These are phyloP conservation scores for Drosophila bunnanda DNA, from an alignment of 2,888 invertebrate genomes.

Conservation along the genomic window DNA sequence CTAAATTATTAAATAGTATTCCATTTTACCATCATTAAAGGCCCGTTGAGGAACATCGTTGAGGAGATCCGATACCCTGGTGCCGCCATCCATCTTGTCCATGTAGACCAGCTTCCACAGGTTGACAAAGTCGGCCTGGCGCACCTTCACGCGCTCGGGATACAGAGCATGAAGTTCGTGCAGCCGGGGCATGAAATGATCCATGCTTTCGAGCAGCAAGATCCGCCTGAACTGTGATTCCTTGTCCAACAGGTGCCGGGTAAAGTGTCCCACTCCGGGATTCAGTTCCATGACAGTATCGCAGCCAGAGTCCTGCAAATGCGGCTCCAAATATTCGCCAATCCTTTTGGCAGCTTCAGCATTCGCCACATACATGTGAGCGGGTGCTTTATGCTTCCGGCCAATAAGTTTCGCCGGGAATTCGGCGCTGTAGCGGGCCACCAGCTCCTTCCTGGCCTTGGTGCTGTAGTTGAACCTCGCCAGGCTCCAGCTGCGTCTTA, in stretches of 20 bases:
- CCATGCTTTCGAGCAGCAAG: constrained; percentile 87
- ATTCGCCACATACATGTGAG: constrained; percentile 77
- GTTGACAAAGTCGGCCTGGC: constrained; percentile 86
- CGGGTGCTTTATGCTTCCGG: constrained; percentile 77
- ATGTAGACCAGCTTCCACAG: constrained; percentile 86
- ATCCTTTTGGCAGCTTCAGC: constrained; percentile 71
- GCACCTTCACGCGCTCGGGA: constrained; percentile 75
- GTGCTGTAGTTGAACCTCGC: constrained; percentile 40
- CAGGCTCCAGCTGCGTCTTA: constrained; percentile 44
- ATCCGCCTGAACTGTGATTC: constrained; percentile 85
- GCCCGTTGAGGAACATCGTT: constrained; percentile 85
- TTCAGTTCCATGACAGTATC: constrained; percentile 87
- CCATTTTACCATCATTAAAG: constrained; percentile 86
- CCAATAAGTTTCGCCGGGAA: constrained; percentile 80
- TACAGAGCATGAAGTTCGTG: constrained; percentile 72
- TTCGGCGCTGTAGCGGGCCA: constrained; percentile 62
- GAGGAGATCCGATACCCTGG: constrained; percentile 86
- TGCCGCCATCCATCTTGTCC: constrained; percentile 87
- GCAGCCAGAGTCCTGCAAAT: constrained; percentile 57
- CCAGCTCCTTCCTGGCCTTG: constrained; percentile 57
- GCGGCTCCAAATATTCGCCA: constrained; percentile 67
- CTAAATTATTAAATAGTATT: constrained; percentile 55
- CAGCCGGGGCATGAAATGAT: constrained; percentile 85
- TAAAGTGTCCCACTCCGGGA: constrained; percentile 89
- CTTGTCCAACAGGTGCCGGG: constrained; percentile 86